Evolutionary conservation across 2,797 vertebrate species (phyloP), one percentile per base, ranked within the genome.

Genomic region (Lycodopsis pacificus): DNA sequence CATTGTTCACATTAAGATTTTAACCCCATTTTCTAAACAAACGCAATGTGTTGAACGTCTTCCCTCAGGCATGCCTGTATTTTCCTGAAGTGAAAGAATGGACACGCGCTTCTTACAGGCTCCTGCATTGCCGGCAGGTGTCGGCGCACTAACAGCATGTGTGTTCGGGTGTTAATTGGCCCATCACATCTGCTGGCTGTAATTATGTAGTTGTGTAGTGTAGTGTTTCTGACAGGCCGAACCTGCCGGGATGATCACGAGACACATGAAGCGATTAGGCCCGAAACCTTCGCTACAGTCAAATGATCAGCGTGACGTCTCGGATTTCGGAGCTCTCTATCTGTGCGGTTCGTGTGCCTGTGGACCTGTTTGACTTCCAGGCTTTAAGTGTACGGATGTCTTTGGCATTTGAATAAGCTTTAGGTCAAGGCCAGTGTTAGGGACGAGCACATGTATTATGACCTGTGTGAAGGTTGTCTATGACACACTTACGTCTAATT

Each of bases 181-280:
- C 68, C 61, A 14, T 73, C 82, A 73, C 77, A 71, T 73, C 75
- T 78, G 74, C 71, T 46, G 64, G 13, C 49, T 80, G 71, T 82
- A 76, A 84, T 76, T 61, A 78, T n/a, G 72, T 7, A 11, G 34
- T 7, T 30, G 65, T 77, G 73, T 20, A 17, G 20, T 22, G 73
- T 9, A 2, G 58, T 5, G 72, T 58, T 56, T 44, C 54, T 59
- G 71, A 77, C 61, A 46, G 63, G 63, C 53, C 12, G 4, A 62
- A 68, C 2, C 0, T 1, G 25, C 71, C 48, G 20, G 56, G 44
- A 61, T 57, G 64, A 77, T 65, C 46, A 49, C 48, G 12, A 57
- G 57, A 56, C 58, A 27, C 56, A 13, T 0, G 14, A 71, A n/a
- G 62, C n/a, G n/a, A 66, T 46, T 38, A 56, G 14, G 20, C 20